Conservation (phyloP, 2,888 invertebrate species). For the Lasioglossum leucozonium region DNA sequence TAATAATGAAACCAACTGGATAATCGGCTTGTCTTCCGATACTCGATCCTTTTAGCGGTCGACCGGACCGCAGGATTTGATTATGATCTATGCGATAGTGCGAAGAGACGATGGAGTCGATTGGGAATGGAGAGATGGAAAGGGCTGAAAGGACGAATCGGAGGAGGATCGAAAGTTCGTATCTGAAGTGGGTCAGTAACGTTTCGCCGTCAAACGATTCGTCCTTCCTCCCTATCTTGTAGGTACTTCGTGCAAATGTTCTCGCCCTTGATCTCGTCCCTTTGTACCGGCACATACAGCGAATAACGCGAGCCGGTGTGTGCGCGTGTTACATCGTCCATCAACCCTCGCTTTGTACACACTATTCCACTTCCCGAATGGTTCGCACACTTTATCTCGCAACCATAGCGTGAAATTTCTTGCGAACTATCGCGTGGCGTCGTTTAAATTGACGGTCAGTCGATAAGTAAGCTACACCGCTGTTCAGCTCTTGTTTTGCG, state of each 20-base stretch:
- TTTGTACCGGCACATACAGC: conserved; percentile 26
- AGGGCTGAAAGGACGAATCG: conserved; percentile 47
- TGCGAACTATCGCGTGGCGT: not conserved
- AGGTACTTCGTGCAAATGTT: conserved; percentile 44
- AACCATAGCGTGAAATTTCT: conserved; percentile 1
- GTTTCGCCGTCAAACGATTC: conserved; percentile 56
- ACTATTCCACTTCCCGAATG: conserved; percentile 18
- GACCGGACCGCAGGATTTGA: conserved; percentile 38
- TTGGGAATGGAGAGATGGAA: conserved; percentile 44
- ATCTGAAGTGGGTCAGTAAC: conserved; percentile 76
- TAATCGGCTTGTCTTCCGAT: conserved; percentile 22
- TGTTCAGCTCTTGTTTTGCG: too few relatives aligned
- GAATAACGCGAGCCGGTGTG: conserved; percentile 30
- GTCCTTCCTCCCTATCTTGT: conserved; percentile 31
- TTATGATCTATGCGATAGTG: conserved; percentile 46
- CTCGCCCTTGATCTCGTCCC: conserved; percentile 59
- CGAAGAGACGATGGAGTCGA: conserved; percentile 24
- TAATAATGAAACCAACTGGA: conserved; percentile 26
- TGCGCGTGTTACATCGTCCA: conserved; percentile 60
- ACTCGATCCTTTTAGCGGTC: conserved; percentile 10
- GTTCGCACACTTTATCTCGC: conserved; percentile 1
- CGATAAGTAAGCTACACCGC: too few relatives aligned
- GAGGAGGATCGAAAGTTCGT: conserved; percentile 66
- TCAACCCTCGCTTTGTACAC: conserved; percentile 51
- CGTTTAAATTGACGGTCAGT: too few relatives aligned